A percentile compares a stretch with the other conserved stretches of the same genome.
phyloP scores from a whole-genome alignment of 2,113 vertebrate genomes.

The Xenopus laevis region DNA sequence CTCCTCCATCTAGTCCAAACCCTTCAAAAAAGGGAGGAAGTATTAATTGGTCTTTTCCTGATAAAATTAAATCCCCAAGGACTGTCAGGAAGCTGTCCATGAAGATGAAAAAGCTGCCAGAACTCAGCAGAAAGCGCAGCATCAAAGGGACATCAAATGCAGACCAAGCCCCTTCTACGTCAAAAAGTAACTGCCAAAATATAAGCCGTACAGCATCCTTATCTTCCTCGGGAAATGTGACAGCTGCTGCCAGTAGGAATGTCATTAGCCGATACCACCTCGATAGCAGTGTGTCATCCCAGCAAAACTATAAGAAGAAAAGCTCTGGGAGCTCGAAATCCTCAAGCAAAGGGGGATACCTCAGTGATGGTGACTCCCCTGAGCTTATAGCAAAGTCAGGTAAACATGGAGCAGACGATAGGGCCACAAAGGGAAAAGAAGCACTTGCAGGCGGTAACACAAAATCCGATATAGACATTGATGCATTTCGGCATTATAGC shows the following conservation, averaged over 20 bases:
- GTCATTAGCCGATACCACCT: slow-evolving; percentile 96
- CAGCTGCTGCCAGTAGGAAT: slow-evolving; percentile 78
- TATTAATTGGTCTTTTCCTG: slow-evolving; percentile 94
- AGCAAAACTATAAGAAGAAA: slow-evolving; percentile 85
- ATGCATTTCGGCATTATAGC: slow-evolving; percentile 92
- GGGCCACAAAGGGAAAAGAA: slow-evolving; percentile 69
- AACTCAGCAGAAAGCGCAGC: slow-evolving; percentile 89
- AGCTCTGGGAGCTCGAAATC: slow-evolving; percentile 74
- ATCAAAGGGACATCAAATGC: slow-evolving; percentile 76
- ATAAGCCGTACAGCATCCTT: slow-evolving; percentile 62
- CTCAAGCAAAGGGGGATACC: slow-evolving; percentile 89
- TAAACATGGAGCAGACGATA: slow-evolving; percentile 76
- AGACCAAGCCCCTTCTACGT: slow-evolving; percentile 55
- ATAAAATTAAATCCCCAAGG: slow-evolving; percentile 95
- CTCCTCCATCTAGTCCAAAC: slow-evolving; percentile 84
- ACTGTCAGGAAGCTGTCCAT: slow-evolving; percentile 96
- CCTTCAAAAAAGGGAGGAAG: slow-evolving; percentile 85
- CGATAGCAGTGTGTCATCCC: slow-evolving; percentile 89
- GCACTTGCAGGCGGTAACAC: slow-evolving; percentile 54
- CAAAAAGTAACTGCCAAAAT: slow-evolving; percentile 60
- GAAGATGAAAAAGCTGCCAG: slow-evolving; percentile 96
- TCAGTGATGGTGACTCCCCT: slow-evolving; percentile 94
- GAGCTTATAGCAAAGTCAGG: slow-evolving; percentile 88
- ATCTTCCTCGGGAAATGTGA: slow-evolving; percentile 64
- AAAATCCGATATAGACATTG: slow-evolving; percentile 85